Evolutionary conservation across 2,113 vertebrate species (phyloP), one percentile per base, ranked within the genome.

Genomic region (Gopherus flavomarginatus): DNA sequence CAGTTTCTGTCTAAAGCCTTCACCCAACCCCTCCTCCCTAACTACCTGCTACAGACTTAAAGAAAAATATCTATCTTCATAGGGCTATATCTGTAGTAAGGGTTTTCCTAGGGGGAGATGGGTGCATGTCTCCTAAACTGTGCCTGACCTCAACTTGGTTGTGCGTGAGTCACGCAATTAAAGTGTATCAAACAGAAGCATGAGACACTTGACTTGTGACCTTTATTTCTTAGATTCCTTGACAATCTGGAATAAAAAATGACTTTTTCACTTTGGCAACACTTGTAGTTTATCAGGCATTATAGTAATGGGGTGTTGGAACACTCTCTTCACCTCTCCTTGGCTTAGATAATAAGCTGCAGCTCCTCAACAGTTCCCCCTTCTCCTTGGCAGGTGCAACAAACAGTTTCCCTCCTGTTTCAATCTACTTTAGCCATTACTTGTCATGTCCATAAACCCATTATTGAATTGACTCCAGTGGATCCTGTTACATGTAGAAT

Each of bases 21-120:
- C 5, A 27, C 10, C 4, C 3, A 7, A 2, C 12, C 3, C 2
- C 17, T 29, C 16, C 57, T 47, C 4, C 0, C 17, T 4, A 6
- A 6, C 29, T 38, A 26, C 19, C 80, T 38, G 10, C 31, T 27
- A 21, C 3, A 6, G 2, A 1, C 56, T 22, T 22, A 5, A 1
- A 1, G 2, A 9, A 4, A 8, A 8, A 72, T 9, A 35, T 16
- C n/a, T 19, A 22, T n/a, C n/a, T 38, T 72, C 19, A 22, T n/a
- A 22, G 19, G 65, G 17, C n/a, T 38, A 72, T n/a, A 38, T 38
- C 17, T 72, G 17, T 19, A 9, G 19, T 72, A 10, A 38, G 65
- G 17, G n/a, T 72, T n/a, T n/a, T 19, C 35, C 62, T 22, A 72
- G 22, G n/a, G n/a, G 29, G 11, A 62, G 12, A n/a, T 5, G 4